Evolutionary conservation across 2,888 invertebrate genomes (phyloP), one percentile per base, ranked within the genome.

Genomic region (Amblyjoppa proteus): DNA sequence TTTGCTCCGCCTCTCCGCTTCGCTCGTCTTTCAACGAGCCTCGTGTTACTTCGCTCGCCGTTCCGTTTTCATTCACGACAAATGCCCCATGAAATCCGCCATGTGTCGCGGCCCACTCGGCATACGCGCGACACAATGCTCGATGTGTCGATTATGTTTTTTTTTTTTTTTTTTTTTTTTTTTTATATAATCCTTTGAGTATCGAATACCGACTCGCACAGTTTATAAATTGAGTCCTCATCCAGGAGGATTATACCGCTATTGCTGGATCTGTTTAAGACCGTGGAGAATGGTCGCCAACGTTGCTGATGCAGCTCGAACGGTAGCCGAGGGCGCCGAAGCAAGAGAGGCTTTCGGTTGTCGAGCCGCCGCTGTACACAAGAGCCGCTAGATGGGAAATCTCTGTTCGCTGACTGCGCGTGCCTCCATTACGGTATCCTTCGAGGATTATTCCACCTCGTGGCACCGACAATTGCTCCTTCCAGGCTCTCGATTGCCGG

Each of bases 191-290:
- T 90, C 90, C 91, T 90, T 90, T 90, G 89, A 90, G 90, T 89
- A 90, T 89, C 86, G 89, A 91, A 91, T 89, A 88, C 90, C 89
- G 88, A 81, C 87, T 83, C 80, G 77, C 76, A 89, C 85, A 89
- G 92, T 91, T 91, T 92, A 91, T 92, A 91, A 92, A 91, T 91
- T 91, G 92, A 92, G 90, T 91, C 88, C 91, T 91, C 91, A 89
- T 89, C 89, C 90, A 87, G 88, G 76, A 87, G 91, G 92, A 91
- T 92, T 92, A 92, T 89, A 89, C 68, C 51, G 68, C 74, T 58
- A 51, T 83, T 56, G 53, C 53, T 56, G 53, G 53, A n/a, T 56
- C n/a, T 20, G 53, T 56, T 1, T 16, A 5, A 2, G 16, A 49
- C 13, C 45, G 45, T 49, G 45, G 45, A 49, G 45, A 49, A 56